Conservation (phyloP, 2,888 invertebrate species). For the Carterocephalus palaemon region DNA sequence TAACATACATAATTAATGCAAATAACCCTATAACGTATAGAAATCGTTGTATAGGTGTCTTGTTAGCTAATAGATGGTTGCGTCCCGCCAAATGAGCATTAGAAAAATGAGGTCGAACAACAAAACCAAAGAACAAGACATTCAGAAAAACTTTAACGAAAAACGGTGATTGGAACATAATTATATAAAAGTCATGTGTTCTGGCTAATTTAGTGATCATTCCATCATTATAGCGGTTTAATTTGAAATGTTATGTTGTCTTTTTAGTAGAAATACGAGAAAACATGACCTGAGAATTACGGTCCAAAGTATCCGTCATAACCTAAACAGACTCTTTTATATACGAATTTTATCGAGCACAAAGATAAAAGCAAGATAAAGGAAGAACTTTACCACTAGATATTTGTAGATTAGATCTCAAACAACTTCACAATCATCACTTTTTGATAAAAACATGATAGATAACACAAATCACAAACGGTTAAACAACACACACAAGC, state of each 20-base stretch:
- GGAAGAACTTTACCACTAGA: conserved; percentile 66
- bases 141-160: neutral
- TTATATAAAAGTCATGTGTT: neutral
- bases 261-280: conserved; percentile 58
- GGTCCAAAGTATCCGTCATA: conserved; percentile 46
- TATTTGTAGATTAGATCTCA: conserved; percentile 59
- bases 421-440: conserved; percentile 67
- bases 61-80: conserved; percentile 30
- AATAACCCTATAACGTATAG: conserved; percentile 1
- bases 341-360: conserved; percentile 45
- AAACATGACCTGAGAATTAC: conserved; percentile 59
- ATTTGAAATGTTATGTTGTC: conserved; percentile 20
- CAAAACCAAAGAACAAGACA: conserved; percentile 23
- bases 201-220: neutral
- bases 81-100: conserved; percentile 35
- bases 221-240: neutral
- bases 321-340: conserved; percentile 58
- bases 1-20: conserved; percentile 6
- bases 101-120: conserved; percentile 36
- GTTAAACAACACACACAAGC: conserved; percentile 47
- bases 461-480: conserved; percentile 64
- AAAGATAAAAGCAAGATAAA: conserved; percentile 60
- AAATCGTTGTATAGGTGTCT: conserved; percentile 20
- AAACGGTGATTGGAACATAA: neutral
- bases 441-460: conserved; percentile 77